Conservation (phyloP, 2,113 vertebrate species). For the Phalacrocorax pelagicus region DNA sequence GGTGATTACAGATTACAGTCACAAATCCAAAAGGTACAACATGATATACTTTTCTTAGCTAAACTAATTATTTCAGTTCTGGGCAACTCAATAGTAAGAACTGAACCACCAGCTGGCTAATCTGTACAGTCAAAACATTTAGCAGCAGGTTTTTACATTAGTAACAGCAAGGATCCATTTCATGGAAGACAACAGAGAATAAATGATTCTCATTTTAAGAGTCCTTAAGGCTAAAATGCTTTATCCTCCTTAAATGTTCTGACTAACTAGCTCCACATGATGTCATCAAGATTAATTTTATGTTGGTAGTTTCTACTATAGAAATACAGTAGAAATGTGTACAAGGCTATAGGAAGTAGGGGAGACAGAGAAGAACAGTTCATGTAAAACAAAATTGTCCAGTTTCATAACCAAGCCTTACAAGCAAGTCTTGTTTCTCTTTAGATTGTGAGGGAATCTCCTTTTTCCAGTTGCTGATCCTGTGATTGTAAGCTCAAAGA, state of each 20-base stretch:
- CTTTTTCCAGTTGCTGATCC: background rate
- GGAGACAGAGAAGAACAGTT: background rate
- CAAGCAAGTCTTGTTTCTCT: background rate
- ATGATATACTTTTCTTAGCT: conserved; percentile 68
- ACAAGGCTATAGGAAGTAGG: background rate
- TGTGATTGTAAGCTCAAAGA: background rate
- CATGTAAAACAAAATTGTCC: background rate
- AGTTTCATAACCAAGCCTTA: background rate
- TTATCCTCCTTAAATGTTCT: conserved; percentile 74
- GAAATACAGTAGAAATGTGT: background rate
- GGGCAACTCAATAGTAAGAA: conserved; percentile 73
- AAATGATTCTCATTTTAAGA: conserved; percentile 75
- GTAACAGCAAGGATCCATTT: conserved; percentile 81
- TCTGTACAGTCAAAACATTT: conserved; percentile 77
- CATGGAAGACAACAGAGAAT: conserved; percentile 70
- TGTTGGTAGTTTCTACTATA: conserved; percentile 3
- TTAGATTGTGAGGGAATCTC: background rate
- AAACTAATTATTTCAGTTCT: conserved; percentile 81
- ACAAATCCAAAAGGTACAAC: conserved; percentile 69
- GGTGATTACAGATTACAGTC: conserved; percentile 72
- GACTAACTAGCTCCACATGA: conserved; percentile 73
- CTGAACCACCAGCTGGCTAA: conserved; percentile 80
- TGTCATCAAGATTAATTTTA: conserved; percentile 76
- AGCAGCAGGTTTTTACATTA: conserved; percentile 81
- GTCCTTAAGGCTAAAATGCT: conserved; percentile 77